Conservation (phyloP, 2,113 vertebrate genomes). For the Scartelaos histophorus region DNA sequence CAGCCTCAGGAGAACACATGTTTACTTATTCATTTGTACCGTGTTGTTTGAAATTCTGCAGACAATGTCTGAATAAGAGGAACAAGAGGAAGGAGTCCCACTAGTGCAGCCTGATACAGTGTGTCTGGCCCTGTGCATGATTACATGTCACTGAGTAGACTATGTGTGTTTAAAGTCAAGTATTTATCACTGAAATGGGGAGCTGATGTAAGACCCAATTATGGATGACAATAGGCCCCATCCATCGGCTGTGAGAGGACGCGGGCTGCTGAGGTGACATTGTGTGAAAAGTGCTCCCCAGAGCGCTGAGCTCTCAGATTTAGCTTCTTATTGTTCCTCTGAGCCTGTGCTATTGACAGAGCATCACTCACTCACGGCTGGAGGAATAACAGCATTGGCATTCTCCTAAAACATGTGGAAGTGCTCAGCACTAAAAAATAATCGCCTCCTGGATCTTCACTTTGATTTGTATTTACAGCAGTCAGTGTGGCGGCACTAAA, state of each 20-base stretch:
- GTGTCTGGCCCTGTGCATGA: constrained; percentile 45
- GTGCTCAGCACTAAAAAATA: constrained; percentile 54
- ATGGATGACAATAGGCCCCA: constrained; percentile 61
- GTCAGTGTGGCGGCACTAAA: constrained; percentile 45
- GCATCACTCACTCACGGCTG: constrained; percentile 59
- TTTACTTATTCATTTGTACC: constrained; percentile 81
- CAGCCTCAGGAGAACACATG: constrained; percentile 71
- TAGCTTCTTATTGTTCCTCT: constrained; percentile 57
- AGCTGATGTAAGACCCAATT: constrained; percentile 67
- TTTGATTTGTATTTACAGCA: constrained; percentile 65
- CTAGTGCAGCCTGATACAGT: constrained; percentile 61
- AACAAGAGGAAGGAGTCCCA: constrained; percentile 63
- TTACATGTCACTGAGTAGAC: constrained; percentile 26
- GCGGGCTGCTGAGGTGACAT: constrained; percentile 42
- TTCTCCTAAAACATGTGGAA: constrained; percentile 67
- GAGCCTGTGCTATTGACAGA: constrained; percentile 55
- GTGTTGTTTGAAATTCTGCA: constrained; percentile 71
- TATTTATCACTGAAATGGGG: constrained; percentile 62
- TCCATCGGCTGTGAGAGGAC: constrained; percentile 51
- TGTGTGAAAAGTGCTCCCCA: constrained; percentile 51
- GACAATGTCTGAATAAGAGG: constrained; percentile 55
- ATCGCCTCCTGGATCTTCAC: constrained; percentile 53
- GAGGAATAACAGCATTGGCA: constrained; percentile 62
- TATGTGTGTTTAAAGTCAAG: constrained; percentile 59
- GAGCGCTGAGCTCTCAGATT: constrained; percentile 50